Evolutionary conservation across 2,888 invertebrate species (phyloP).

Genomic region (Calliopum simillimum): DNA sequence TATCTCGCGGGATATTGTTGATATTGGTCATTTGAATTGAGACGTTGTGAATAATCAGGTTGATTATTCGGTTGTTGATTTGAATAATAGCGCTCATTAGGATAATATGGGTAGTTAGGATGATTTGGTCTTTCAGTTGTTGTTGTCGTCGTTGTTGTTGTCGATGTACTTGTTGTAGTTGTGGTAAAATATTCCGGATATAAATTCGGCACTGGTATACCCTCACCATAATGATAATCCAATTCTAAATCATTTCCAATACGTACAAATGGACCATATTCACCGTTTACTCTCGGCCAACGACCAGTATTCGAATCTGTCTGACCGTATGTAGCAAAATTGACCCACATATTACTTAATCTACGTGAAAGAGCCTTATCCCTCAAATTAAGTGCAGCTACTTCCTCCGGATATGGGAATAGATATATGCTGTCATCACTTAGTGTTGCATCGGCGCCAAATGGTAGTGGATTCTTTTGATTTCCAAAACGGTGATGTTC

Average conservation of each 20-base stretch:
- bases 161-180: constrained; percentile 32
- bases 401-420: constrained; percentile 67
- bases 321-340: constrained; percentile 58
- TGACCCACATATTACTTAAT: constrained; percentile 66
- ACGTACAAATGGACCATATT: constrained; percentile 63
- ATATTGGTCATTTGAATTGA: constrained; percentile 36
- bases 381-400: constrained; percentile 57
- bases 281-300: constrained; percentile 59
- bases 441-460: constrained; percentile 70
- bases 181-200: constrained; percentile 49
- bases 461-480: constrained; percentile 62
- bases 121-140: constrained; percentile 17
- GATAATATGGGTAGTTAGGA: neutral
- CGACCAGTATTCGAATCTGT: constrained; percentile 52
- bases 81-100: constrained; percentile 3
- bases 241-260: constrained; percentile 59
- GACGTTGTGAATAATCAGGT: constrained; percentile 36
- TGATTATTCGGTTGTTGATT: constrained; percentile 30
- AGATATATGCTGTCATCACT: constrained; percentile 73
- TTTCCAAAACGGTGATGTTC: constrained; percentile 64
- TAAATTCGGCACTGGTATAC: constrained; percentile 58
- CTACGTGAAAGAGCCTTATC: constrained; percentile 65
- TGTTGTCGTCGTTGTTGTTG: constrained; percentile 35
- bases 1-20: constrained; percentile 2
- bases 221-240: constrained; percentile 63